Conservation (phyloP, 2,797 vertebrate species). For the Enteromius paludinosus region DNA sequence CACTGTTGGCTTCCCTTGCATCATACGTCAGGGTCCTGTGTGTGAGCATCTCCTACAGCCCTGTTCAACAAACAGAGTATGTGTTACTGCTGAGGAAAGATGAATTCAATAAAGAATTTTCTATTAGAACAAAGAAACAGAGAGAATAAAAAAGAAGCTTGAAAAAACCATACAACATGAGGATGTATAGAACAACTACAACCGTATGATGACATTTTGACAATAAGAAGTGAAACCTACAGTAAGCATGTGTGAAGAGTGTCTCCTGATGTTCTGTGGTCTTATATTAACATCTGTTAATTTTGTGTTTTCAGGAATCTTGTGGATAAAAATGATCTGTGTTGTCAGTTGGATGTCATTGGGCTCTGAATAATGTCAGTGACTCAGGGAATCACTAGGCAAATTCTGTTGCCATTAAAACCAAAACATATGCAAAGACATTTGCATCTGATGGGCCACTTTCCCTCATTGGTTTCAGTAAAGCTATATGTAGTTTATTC, state of each 20-base stretch:
- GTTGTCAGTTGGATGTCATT: conserved; percentile 40
- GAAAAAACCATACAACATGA: conserved; percentile 5
- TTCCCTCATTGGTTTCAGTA: neutral
- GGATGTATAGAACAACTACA: neutral
- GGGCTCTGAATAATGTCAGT: conserved; percentile 24
- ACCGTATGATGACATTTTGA: conserved; percentile 37
- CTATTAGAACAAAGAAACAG: neutral
- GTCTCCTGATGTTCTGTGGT: neutral
- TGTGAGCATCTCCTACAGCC: conserved; percentile 9
- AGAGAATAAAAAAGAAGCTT: neutral
- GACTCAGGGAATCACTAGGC: neutral
- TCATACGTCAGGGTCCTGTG: conserved; percentile 20
- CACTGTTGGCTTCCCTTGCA: conserved; percentile 44
- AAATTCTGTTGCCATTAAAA: conserved; percentile 18
- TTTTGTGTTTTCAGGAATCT: conserved; percentile 61
- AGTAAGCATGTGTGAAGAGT: neutral
- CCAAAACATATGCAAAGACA: neutral
- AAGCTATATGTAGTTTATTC: neutral
- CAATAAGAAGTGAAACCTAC: neutral
- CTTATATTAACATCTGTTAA: neutral
- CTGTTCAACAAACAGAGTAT: conserved; percentile 18
- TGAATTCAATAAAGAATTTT: neutral
- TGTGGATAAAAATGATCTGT: conserved; percentile 55
- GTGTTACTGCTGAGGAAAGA: neutral
- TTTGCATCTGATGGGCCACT: neutral